Evolutionary conservation across 2,113 vertebrate genomes (phyloP), one percentile per base, ranked within the genome.

Genomic region (Crotalus tigris): DNA sequence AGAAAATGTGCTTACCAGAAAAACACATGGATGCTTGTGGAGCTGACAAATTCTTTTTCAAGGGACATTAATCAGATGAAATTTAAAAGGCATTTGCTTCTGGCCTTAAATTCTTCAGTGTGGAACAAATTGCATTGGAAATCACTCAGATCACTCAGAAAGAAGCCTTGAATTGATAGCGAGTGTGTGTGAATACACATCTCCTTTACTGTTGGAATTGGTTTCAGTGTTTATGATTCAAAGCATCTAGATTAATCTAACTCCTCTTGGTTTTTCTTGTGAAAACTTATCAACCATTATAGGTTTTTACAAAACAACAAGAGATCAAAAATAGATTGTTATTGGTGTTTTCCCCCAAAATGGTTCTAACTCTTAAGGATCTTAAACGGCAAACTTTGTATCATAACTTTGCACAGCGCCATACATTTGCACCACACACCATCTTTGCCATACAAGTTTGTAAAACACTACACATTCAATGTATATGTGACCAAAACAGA

Each of bases 41-140:
- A 96, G 94, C 92, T 98, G 96, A 96, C 91, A 96, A 96, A 96
- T 92, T 93, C 29, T 91, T 91, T 4, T 0, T 89, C 91, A 95
- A 97, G 95, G 46, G 87, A 91, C 69, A 97, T 97, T 97, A 96
- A 96, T 97, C 95, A 97, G 91, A 91, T 95, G 64, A 94, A 97
- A 95, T 95, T 92, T 90, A 95, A 92, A 94, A 96, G 92, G n/a
- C 49, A 86, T 96, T 97, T 95, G 91, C 86, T 96, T 96, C 94
- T 96, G 89, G 94, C 86, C 89, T 96, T 96, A 94, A 97, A 59
- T 19, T 95, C 93, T 93, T 91, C 93, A 85, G 91, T 92, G 93
- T 95, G 93, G 95, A 98, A 97, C 93, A 11, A 95, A 94, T 91
- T 90, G 88, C 91, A 91, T 1, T 95, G 95, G 94, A 90, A 98